Base-by-base conservation (phyloP, 2,797 vertebrate genomes). In the Cryptoprocta ferox region DNA sequence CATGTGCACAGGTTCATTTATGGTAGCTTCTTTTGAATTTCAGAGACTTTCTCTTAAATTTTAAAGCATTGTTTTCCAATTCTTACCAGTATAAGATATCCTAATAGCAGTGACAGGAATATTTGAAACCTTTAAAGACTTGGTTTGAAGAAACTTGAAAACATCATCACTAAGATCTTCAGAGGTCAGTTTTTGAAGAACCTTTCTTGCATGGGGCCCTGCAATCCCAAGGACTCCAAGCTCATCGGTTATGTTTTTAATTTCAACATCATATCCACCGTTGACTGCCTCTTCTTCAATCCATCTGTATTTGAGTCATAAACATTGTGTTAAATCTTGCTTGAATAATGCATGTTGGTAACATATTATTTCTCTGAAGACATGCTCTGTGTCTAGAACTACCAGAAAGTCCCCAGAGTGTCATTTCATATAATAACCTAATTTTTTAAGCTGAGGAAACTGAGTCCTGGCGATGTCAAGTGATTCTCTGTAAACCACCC, bases 81-180 rank as follows among this genome's bases (percentile, higher is more conserved):
- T 32, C 95, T 98, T 98, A 99, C 99, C 99, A 61, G 99, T 99
- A 95, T 99, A 99, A 8, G 99, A 99, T 98, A 99, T 99, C 98
- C 99, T 99, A 97, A 99, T 99, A 94, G 99, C 99, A 80, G 98
- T 98, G 53, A 99, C 98, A 15, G 98, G 97, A 96, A 99, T 65
- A 75, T 98, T 98, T 3, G 99, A 99, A 97, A 99, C 35, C 73
- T 99, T 98, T 94, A 99, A 98, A 95, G 96, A 84, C 97, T 99
- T 99, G 97, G 99, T 99, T 84, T 99, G 99, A 30, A 99, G 99
- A 97, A 99, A 99, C 83, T 99, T 99, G 98, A 99, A 99, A 12
- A 97, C 98, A 1, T 83, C 79, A 1, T 99, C 99, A 21, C 99
- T 99, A 97, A 99, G 97, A 95, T 99, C 99, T 92, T 99, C 99